phyloP scores from a whole-genome alignment of 2,113 vertebrate genomes.

The Tauraco erythrolophus region DNA sequence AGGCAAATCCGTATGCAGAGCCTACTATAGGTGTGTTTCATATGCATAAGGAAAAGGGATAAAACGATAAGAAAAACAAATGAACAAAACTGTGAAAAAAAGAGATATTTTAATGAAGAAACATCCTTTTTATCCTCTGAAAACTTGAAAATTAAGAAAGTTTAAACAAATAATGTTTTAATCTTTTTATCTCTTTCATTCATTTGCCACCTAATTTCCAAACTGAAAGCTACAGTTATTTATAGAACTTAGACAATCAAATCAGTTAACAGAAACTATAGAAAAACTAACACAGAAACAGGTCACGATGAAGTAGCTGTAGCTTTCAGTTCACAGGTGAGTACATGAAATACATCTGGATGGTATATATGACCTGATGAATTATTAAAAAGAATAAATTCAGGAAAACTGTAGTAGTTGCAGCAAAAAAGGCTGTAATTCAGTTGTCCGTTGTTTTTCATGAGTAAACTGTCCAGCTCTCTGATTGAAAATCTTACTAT shows the following conservation, averaged over 20 bases:
- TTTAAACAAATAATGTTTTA: not conserved
- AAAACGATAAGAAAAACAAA: not conserved
- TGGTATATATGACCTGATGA: not conserved
- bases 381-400: not conserved
- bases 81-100: not conserved
- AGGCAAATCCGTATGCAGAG: not conserved
- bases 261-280: not conserved
- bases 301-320: not conserved
- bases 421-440: not conserved
- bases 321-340: not conserved
- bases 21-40: not conserved
- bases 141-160: not conserved
- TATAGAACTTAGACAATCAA: not conserved
- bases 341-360: not conserved
- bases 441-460: not conserved
- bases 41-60: not conserved
- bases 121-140: not conserved
- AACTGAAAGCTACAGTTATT: not conserved
- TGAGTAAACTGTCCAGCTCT: not conserved
- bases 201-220: not conserved
- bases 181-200: not conserved
- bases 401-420: not conserved
- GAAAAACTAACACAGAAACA: not conserved
- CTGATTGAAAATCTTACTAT: not conserved
- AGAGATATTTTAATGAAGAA: not conserved